These are phyloP conservation scores for Apotomis betuletana DNA, from an alignment of 2,888 invertebrate species.

Conservation along the genomic window DNA sequence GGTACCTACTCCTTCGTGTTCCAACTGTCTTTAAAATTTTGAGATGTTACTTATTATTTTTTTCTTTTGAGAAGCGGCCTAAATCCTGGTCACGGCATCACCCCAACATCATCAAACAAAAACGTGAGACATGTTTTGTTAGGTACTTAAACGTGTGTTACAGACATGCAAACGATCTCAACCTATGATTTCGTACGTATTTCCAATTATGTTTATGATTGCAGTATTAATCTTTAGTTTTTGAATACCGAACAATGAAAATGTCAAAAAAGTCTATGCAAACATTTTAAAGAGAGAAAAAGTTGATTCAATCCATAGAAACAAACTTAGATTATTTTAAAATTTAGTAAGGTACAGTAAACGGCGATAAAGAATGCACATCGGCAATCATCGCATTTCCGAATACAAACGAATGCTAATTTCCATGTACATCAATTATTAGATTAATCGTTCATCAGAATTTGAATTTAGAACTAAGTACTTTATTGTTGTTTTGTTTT, in stretches of 20 bases:
- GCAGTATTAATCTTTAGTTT: neutral
- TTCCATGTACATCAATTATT: too few species aligned
- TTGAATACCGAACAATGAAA: neutral
- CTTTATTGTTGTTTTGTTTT: too few species aligned
- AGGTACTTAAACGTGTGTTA: neutral
- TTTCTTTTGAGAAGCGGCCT: neutral
- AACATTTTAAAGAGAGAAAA: neutral
- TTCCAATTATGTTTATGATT: neutral
- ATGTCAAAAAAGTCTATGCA: neutral
- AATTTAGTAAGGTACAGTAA: neutral
- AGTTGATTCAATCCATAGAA: neutral
- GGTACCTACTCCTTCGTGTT: too few species aligned
- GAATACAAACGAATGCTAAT: too few species aligned
- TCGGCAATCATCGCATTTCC: too few species aligned
- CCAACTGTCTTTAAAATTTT: too few species aligned
- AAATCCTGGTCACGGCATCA: neutral
- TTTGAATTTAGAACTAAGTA: too few species aligned
- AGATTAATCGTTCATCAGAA: too few species aligned
- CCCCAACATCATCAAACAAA: too few species aligned
- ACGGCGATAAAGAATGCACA: too few species aligned
- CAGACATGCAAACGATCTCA: neutral
- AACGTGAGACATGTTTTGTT: too few species aligned
- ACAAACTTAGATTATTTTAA: neutral
- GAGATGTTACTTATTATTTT: too few species aligned
- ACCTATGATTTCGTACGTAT: neutral